Evolutionary conservation across 2,113 vertebrate species (phyloP), one percentile per base, ranked within the genome.

Genomic region (Cynopterus brachyotis): DNA sequence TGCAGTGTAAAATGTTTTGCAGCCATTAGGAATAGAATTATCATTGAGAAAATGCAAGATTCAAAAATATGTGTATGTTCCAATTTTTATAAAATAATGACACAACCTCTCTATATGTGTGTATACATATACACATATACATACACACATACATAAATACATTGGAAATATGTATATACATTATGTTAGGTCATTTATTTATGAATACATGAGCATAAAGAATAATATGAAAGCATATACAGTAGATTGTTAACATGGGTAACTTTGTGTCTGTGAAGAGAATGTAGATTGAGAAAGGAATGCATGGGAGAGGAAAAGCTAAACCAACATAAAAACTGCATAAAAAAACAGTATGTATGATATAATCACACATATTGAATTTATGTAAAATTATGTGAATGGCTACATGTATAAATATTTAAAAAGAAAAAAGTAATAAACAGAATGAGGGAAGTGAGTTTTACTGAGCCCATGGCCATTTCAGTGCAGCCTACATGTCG

Each of bases 401-500:
- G 10, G 82, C 87, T 84, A 35, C 30, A 73, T n/a, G 24, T 57
- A 89, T 37, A 37, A 88, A 91, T 85, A 94, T 78, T 94, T 93
- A 30, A 93, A 92, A 76, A 89, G 70, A 37, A 92, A 88, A 73
- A 95, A 64, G 60, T 73, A 83, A 53, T 17, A 84, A 95, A 28
- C 28, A 94, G 50, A 83, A 64, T 8, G 75, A 91, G 32, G 84
- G 35, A 91, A 95, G 35, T 55, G 15, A 96, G 28, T 83, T 89
- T 97, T 92, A 53, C 40, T 30, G 80, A 95, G 93, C 87, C 89
- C 72, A 1, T 32, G 67, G 55, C 57, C 42, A 73, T 84, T 90
- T 64, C 81, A 17, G 19, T 40, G 57, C 66, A 94, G 69, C 16
- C 83, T 91, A 45, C 24, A 15, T 89, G 30, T 78, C 67, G 87